These are phyloP conservation scores for Schizopygopsis pylzovi DNA, from an alignment of 2,797 vertebrate species.

Conservation along the genomic window DNA sequence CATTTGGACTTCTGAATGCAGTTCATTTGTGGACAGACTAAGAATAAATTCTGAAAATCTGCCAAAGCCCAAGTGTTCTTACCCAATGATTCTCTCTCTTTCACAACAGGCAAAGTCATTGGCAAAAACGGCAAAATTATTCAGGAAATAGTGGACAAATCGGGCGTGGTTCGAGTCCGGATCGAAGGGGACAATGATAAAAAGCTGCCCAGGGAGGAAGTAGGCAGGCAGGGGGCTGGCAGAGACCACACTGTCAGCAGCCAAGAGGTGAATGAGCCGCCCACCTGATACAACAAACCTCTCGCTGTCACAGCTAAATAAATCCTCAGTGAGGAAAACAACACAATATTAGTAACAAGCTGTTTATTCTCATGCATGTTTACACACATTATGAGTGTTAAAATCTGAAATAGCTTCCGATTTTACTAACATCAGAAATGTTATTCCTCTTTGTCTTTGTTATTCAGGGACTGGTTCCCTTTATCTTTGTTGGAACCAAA, in stretches of 20 bases:
- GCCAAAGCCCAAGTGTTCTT: not conserved
- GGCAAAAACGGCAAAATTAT: conserved; percentile 94
- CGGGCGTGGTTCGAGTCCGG: conserved; percentile 90
- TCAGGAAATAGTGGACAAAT: conserved; percentile 95
- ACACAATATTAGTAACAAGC: not conserved
- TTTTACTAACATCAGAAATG: not conserved
- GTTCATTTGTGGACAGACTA: not conserved
- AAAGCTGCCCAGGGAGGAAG: conserved; percentile 91
- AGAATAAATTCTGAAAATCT: not conserved
- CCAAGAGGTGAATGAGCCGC: conserved; percentile 80
- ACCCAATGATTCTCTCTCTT: not conserved
- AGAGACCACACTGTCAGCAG: conserved; percentile 73
- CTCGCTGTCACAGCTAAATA: conserved; percentile 5
- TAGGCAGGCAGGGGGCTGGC: conserved; percentile 76
- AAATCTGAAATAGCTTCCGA: not conserved
- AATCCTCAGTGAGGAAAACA: conserved; percentile 22
- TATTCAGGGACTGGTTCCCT: conserved; percentile 89
- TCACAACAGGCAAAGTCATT: conserved; percentile 87
- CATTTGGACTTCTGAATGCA: not conserved
- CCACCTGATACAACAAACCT: conserved; percentile 48
- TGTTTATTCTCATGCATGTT: not conserved
- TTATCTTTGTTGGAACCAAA: conserved; percentile 92
- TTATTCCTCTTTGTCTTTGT: not conserved
- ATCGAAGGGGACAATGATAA: conserved; percentile 95
- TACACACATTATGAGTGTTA: not conserved